phyloP scores from a whole-genome alignment of 2,797 vertebrate genomes.

The Nothura maculosa region DNA sequence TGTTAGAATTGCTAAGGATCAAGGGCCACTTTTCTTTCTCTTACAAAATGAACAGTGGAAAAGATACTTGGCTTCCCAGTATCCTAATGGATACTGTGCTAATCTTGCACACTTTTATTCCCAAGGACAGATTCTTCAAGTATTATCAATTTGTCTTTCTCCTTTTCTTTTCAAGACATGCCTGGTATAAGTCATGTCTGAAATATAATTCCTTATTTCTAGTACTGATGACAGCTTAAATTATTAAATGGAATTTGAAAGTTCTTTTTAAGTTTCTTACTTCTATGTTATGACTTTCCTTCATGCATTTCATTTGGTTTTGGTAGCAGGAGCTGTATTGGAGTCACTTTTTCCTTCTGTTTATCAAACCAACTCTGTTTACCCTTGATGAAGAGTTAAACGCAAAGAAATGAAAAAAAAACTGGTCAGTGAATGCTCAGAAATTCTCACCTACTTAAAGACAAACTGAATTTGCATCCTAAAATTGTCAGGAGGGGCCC shows the following conservation, averaged over 20 bases:
- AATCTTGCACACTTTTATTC: conserved; percentile 9
- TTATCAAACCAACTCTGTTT: neutral
- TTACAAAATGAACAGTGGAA: neutral
- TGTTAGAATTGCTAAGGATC: conserved; percentile 53
- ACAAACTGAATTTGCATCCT: neutral
- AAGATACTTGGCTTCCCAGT: conserved; percentile 31
- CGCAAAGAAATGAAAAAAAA: neutral
- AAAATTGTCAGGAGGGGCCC: conserved; percentile 12
- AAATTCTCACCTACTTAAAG: neutral
- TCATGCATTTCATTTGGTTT: neutral
- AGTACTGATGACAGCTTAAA: conserved; percentile 29
- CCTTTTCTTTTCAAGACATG: conserved; percentile 42
- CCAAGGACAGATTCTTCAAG: conserved; percentile 3
- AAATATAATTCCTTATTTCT: conserved; percentile 46
- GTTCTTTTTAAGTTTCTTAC: conserved; percentile 18
- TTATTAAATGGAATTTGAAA: conserved; percentile 25
- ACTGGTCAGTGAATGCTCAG: neutral
- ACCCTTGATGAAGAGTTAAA: neutral
- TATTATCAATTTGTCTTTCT: conserved; percentile 23
- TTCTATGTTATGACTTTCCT: conserved; percentile 28
- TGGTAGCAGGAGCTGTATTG: neutral
- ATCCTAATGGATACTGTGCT: neutral
- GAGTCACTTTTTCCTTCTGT: conserved; percentile 19
- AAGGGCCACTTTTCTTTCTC: neutral
- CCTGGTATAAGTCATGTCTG: conserved; percentile 24